A percentile compares a stretch with the other conserved stretches of the same genome.
Conservation (phyloP, 2,113 vertebrate species). For the Eulemur rufifrons region DNA sequence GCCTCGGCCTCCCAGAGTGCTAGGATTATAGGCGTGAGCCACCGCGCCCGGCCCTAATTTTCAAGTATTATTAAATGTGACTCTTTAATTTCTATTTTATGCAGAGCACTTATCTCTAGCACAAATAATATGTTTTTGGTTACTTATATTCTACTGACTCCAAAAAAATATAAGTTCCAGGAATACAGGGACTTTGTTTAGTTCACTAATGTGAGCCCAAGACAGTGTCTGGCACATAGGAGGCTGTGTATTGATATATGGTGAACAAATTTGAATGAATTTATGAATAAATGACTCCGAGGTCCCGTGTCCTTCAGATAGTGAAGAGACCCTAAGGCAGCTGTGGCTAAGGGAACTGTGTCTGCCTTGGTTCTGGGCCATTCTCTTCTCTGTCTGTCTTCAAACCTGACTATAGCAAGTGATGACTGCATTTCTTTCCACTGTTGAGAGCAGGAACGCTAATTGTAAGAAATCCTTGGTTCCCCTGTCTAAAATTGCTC, state of each 20-base stretch:
- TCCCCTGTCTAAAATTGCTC: background rate
- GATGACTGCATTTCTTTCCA: background rate
- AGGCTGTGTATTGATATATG: background rate
- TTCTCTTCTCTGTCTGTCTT: background rate
- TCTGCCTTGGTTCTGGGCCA: background rate
- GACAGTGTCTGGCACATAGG: background rate
- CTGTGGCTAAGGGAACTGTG: background rate
- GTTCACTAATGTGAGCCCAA: background rate
- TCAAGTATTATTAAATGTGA: background rate
- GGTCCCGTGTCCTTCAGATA: background rate
- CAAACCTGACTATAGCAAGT: background rate
- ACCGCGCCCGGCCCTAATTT: background rate
- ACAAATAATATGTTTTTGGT: background rate
- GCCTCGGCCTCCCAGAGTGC: too few relatives aligned
- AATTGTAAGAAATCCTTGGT: background rate
- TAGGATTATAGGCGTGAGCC: too few relatives aligned
- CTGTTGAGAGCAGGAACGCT: background rate
- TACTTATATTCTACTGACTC: background rate
- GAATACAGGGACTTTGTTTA: background rate
- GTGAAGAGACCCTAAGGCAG: background rate
- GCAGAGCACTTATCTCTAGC: background rate
- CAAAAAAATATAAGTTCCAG: background rate
- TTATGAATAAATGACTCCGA: background rate
- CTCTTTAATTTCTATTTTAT: background rate
- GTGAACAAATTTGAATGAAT: background rate